phyloP scores from a whole-genome alignment of 2,888 invertebrate species.

The Eucera pruinosa region DNA sequence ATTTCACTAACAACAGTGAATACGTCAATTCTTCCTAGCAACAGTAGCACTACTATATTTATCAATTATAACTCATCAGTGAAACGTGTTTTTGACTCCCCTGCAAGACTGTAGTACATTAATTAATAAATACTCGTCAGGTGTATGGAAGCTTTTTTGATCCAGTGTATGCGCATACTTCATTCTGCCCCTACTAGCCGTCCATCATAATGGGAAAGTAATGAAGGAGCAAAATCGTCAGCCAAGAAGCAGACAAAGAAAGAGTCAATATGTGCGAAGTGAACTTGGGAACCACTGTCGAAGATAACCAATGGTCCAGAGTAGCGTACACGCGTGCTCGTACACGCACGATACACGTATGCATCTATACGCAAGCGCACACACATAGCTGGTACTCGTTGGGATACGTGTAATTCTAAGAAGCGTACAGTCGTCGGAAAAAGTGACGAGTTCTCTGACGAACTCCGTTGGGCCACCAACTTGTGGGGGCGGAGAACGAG shows the following conservation, averaged over 20 bases:
- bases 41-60: too few species aligned
- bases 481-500: conserved; percentile 51
- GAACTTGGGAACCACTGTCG: conserved; percentile 74
- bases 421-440: conserved; percentile 80
- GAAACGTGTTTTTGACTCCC: too few species aligned
- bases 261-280: conserved; percentile 1
- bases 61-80: too few species aligned
- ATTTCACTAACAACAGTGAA: too few species aligned
- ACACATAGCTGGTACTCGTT: conserved; percentile 56
- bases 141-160: too few species aligned
- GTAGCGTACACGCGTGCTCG: conserved; percentile 36
- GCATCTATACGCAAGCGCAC: conserved; percentile 5
- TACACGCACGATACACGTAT: conserved; percentile 37
- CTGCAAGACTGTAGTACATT: too few species aligned
- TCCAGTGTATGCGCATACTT: too few species aligned
- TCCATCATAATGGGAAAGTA: too few species aligned
- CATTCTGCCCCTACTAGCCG: too few species aligned
- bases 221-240: not conserved
- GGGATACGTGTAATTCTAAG: conserved; percentile 79
- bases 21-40: too few species aligned
- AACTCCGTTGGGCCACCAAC: not conserved
- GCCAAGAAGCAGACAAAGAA: not conserved
- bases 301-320: conserved; percentile 74
- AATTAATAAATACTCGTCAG: too few species aligned
- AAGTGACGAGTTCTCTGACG: conserved; percentile 67